Conservation (phyloP, 2,888 invertebrate species). For the Halocaridina rubra region DNA sequence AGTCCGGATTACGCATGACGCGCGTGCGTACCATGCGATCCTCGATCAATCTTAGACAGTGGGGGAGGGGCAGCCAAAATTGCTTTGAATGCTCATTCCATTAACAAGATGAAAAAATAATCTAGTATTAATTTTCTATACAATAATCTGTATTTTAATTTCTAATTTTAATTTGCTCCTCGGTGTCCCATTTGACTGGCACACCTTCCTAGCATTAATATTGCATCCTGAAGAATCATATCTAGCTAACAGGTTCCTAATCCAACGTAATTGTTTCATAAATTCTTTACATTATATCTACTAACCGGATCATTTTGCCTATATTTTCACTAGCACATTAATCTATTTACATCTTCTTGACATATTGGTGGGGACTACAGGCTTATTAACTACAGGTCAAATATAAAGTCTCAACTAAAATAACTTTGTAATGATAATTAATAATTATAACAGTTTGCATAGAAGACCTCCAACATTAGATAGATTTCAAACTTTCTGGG, state of each 20-base stretch:
- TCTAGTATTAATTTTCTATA: constrained; percentile 11
- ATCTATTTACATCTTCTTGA: constrained; percentile 28
- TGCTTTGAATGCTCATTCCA: too few relatives aligned
- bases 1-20: neutral
- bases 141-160: neutral
- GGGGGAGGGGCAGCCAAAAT: constrained; percentile 22
- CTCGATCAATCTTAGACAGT: neutral
- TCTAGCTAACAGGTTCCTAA: constrained; percentile 28
- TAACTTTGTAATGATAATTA: too few relatives aligned
- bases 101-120: constrained; percentile 43
- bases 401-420: constrained; percentile 49
- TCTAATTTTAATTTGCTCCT: neutral
- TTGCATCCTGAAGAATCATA: neutral
- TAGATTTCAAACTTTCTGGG: constrained; percentile 17
- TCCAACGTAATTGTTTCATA: constrained; percentile 13
- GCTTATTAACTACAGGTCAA: constrained; percentile 20
- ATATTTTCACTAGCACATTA: constrained; percentile 31
- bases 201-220: constrained; percentile 1
- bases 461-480: constrained; percentile 43
- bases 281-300: constrained; percentile 24
- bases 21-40: neutral
- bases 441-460: constrained; percentile 52
- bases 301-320: constrained; percentile 22
- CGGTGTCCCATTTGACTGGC: neutral
- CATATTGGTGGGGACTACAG: constrained; percentile 19